phyloP scores from a whole-genome alignment of 2,797 vertebrate species.

The Percopsis omiscomaycus region DNA sequence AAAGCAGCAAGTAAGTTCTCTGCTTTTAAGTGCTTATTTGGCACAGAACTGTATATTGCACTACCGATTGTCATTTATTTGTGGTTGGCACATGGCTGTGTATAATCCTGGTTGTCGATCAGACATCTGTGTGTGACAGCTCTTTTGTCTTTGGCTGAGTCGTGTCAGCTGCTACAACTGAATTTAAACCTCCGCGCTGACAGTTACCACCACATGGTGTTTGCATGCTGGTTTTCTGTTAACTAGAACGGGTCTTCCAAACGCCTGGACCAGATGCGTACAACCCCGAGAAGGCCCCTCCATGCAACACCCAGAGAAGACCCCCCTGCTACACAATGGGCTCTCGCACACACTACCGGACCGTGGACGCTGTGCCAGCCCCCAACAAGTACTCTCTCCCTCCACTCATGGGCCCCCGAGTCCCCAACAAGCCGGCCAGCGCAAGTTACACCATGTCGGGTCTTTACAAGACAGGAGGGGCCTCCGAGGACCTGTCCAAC shows the following conservation, averaged over 20 bases:
- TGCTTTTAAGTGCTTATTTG: too few relatives aligned
- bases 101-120: too few relatives aligned
- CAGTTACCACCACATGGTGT: constrained; percentile 29
- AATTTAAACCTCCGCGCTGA: background rate
- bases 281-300: constrained; percentile 79
- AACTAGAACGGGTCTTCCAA: constrained; percentile 62
- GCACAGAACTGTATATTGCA: too few relatives aligned
- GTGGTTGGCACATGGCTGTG: background rate
- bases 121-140: constrained; percentile 25
- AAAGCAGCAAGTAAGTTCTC: constrained; percentile 67
- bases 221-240: constrained; percentile 31
- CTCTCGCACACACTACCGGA: constrained; percentile 72
- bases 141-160: background rate
- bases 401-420: constrained; percentile 77
- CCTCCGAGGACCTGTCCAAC: constrained; percentile 77
- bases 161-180: constrained; percentile 43
- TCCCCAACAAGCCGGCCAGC: constrained; percentile 79
- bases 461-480: constrained; percentile 61
- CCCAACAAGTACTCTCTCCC: constrained; percentile 86
- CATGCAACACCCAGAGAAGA: constrained; percentile 70
- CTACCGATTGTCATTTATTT: too few relatives aligned
- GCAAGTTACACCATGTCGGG: constrained; percentile 79
- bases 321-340: constrained; percentile 84
- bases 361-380: constrained; percentile 74
- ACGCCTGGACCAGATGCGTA: constrained; percentile 86